Evolutionary conservation across 2,888 invertebrate genomes (phyloP), one percentile per base, ranked within the genome.

Genomic region (Melanostoma scalare): DNA sequence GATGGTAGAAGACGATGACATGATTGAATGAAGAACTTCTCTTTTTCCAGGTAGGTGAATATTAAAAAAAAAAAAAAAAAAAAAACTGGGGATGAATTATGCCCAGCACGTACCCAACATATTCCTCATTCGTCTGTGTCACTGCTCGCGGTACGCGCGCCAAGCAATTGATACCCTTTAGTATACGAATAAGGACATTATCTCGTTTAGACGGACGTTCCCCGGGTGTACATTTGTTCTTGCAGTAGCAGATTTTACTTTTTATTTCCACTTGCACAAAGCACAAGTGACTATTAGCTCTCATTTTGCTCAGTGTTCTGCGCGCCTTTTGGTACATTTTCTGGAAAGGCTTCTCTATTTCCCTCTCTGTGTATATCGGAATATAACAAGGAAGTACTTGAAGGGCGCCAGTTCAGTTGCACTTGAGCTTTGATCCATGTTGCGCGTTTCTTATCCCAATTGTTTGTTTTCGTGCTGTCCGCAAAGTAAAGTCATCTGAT

Each of bases 391-490:
- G 80, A 80, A 80, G 71, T 71, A 65, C 75, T 76, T 65, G 75
- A 76, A 67, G 60, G 58, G 78, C 72, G 72, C 72, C 78, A 67
- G 75, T 81, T 90, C 89, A 91, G 90, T 91, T 90, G 89, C 89
- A 89, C 87, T 91, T 90, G 89, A 89, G 89, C 91, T 89, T 90
- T 89, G 90, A 88, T 89, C 88, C 88, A 88, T 88, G 88, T 87
- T 88, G 88, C 87, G 87, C 88, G 89, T 6, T 4, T 30, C 84
- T 87, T 73, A 76, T 61, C 30, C 3, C 46, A 8, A 46, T 5
- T 46, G 31, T 9, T 20, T 20, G 20, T 20, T 20, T 20, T 1
- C 20, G 20, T 20, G 20, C 20, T 52, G 42, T 53, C 6, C 36
- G 6, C 2, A 60, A 78, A 46, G 48, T 52, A 3, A 58, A 33